Base-by-base conservation (phyloP, 2,797 vertebrate species). In the Pitangus sulphuratus region DNA sequence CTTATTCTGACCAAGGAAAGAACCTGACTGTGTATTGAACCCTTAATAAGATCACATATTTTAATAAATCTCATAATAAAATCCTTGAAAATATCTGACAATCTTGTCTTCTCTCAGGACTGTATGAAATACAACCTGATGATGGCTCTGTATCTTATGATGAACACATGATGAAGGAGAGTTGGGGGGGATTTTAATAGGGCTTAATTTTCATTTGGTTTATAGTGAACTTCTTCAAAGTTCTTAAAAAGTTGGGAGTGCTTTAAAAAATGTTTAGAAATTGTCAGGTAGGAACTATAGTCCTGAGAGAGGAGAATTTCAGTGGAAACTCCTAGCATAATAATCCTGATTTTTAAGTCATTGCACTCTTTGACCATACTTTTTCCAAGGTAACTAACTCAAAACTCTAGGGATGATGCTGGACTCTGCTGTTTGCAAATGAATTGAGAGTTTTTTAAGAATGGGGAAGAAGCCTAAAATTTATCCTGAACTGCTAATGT, bases 91-190 rank as follows among this genome's bases (percentile, higher is more conserved):
- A 71, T 33, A n/a, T 28, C 24, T 65, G 35, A 13, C 19, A 66
- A 5, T 60, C 66, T 87, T 66, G 58, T 80, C 22, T 77, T 79
- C 25, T 90, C 35, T 60, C 30, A 37, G 25, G 58, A 35, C 30
- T 17, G 0, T 6, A 3, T 75, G 51, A 71, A 69, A 40, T 1
- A 2, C 58, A 45, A 72, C 24, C 26, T 78, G 31, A 15, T 0
- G 3, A 42, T 37, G 22, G 15, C 24, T 39, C 2, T 26, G 33
- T 31, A 12, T 85, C 62, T 84, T 60, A 42, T 3, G 12, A 44
- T 57, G 7, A 61, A 5, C 5, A 11, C 33, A 7, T 3, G 19
- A 10, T 33, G 56, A 18, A n/a, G 47, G 17, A 48, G 33, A 71
- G 11, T 4, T 74, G 22, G 31, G 26, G 24, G 3, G 15, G 12